Evolutionary conservation across 2,113 vertebrate species (phyloP).

Genomic region (Camelus dromedarius): DNA sequence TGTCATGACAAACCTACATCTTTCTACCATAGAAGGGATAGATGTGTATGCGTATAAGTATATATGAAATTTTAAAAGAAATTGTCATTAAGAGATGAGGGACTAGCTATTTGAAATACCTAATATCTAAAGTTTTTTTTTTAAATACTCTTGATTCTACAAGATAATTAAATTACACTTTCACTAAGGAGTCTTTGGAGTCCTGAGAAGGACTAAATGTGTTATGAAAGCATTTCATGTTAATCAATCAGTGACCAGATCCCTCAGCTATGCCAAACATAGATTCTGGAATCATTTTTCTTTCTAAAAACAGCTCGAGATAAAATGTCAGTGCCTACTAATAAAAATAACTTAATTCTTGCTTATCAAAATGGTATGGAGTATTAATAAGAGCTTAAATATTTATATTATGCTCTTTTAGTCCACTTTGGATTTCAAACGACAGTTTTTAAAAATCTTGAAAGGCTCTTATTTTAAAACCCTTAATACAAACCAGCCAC

Average conservation of each 20-base stretch:
- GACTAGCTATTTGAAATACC: conserved; percentile 49
- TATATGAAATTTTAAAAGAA: conserved; percentile 5
- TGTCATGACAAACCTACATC: background rate
- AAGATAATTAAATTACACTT: conserved; percentile 19
- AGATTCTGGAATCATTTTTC: conserved; percentile 23
- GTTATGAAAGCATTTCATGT: conserved; percentile 23
- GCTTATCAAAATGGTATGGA: conserved; percentile 14
- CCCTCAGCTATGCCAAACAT: conserved; percentile 4
- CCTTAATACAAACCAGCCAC: background rate
- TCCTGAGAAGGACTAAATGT: background rate
- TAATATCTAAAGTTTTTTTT: conserved; percentile 31
- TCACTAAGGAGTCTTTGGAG: background rate
- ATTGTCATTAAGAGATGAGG: conserved; percentile 11
- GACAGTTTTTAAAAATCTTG: background rate
- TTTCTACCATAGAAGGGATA: background rate
- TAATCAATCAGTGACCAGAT: background rate
- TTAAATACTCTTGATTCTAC: background rate
- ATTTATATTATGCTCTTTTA: conserved; percentile 22
- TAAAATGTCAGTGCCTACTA: conserved; percentile 48
- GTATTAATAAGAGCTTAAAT: conserved; percentile 62
- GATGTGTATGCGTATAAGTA: no score
- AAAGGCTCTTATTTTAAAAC: conserved; percentile 53
- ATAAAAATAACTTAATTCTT: conserved; percentile 62
- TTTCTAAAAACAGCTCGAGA: conserved; percentile 32
- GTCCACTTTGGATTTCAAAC: conserved; percentile 38